Evolutionary conservation across 2,113 vertebrate genomes (phyloP), one percentile per base, ranked within the genome.

Genomic region (Hemibagrus wyckioides): DNA sequence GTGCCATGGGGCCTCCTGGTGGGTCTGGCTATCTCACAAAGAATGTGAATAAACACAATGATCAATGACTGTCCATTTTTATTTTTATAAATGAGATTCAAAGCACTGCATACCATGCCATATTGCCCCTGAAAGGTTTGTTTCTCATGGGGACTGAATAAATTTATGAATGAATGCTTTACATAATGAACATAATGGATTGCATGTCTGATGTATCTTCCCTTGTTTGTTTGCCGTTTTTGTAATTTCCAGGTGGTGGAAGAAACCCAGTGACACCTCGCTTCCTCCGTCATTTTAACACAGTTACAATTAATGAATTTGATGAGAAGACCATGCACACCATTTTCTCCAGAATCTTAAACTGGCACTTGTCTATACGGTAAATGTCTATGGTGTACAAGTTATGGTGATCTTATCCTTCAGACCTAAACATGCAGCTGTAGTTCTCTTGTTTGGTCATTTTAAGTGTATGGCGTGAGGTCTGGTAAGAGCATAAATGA

Each of bases 1-100:
- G 97, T 89, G 97, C 97, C 0, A 97, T 98, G 97, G 97, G 97
- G 39, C 97, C 97, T 56, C 95, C 97, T 91, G 97, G 97, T 98
- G 92, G 90, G 91, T 89, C 23, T 88, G 14, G 33, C 30, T 69
- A 25, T 57, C n/a, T 73, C 14, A 41, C 10, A 57, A 30, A 80
- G 11, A 48, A 76, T 48, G 23, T 83, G 41, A 48, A 63, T 48
- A n/a, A 41, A 65, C 59, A 69, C 7, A 67, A 65, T 83, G 59
- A 65, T 67, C 15, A 50, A 41, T 67, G 61, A 67, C 1, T n/a
- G 63, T 48, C 1, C 56, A n/a, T 44, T 23, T 41, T 13, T 41
- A n/a, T n/a, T n/a, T n/a, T n/a, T 41, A 13, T 25, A 44, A 82
- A 48, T 50, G n/a, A 9, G n/a, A 67, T 52, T 69, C 63, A 69